phyloP scores from a whole-genome alignment of 2,888 invertebrate species.

The Philopedon plagiatum region DNA sequence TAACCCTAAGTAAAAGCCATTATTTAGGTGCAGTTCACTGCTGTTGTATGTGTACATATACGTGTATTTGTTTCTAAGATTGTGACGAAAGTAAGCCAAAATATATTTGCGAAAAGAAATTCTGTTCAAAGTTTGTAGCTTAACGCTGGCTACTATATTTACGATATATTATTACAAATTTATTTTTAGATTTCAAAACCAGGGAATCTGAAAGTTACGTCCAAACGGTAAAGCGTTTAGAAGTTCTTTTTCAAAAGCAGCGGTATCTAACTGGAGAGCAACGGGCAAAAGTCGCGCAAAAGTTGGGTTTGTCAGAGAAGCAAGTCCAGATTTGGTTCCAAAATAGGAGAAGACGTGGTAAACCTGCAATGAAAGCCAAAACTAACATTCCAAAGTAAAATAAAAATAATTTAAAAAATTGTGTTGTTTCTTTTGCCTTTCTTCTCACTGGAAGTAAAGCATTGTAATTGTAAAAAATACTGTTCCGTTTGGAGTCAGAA shows the following conservation, averaged over 20 bases:
- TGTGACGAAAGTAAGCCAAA: no score
- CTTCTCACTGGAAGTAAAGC: no score
- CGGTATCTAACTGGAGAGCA: neutral
- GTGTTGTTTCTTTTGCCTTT: no score
- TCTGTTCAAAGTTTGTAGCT: no score
- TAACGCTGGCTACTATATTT: no score
- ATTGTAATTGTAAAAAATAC: no score
- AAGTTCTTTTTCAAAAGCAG: neutral
- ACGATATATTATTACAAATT: neutral
- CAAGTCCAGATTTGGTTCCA: constrained; percentile 18
- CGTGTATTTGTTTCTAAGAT: no score
- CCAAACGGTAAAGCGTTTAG: neutral
- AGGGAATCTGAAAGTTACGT: neutral
- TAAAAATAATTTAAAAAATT: neutral
- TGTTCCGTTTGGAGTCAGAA: no score
- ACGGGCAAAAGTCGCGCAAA: neutral
- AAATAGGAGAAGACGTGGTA: constrained; percentile 2
- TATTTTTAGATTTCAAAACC: neutral
- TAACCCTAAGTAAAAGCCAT: no score
- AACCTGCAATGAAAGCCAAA: constrained; percentile 13
- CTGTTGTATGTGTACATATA: no score
- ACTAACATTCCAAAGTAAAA: neutral
- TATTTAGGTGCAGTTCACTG: no score
- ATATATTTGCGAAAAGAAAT: no score
- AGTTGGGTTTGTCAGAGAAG: neutral